Evolutionary conservation across 2,113 vertebrate species (phyloP), one percentile per base, ranked within the genome.

Genomic region (Pogona vitticeps): DNA sequence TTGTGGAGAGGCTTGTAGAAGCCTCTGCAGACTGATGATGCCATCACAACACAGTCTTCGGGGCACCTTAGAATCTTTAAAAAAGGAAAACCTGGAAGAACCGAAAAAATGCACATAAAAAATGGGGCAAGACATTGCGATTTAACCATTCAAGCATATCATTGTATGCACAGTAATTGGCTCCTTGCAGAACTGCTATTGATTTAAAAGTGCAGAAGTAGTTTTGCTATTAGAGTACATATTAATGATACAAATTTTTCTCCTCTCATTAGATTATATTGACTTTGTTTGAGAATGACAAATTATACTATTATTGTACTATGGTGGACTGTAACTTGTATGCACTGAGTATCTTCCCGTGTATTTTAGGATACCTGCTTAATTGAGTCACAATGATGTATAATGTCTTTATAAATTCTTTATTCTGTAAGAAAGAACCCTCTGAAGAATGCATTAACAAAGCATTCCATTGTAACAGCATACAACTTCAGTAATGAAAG

Each of bases 331-430:
- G 71, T 65, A 75, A 6, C 88, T 90, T 92, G 56, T 81, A 86
- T 89, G 13, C 81, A 91, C 26, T 80, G 84, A 91, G 40, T 38
- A 17, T 89, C 77, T 68, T 89, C 63, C 88, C 38, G 18, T 86
- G 83, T 88, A 52, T 88, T 92, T 91, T 76, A 59, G 85, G 46
- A 90, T 72, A 33, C 38, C 79, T 90, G 9, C n/a, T 86, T 88
- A 70, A 82, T 89, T 31, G 17, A 83, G 26, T 70, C 52, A 75
- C 89, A 26, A 28, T 89, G 81, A 78, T 91, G 77, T 85, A 80
- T 81, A 79, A 72, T 33, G 68, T 12, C 76, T 86, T 86, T 86
- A 40, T 76, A 14, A 2, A 85, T 88, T 91, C 20, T 33, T 56
- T 88, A 83, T 67, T 84, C 88, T 89, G 23, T 63, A 80, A 89